Evolutionary conservation across 64 coral and sea anemone genomes (phyloP), one percentile per base, ranked within the genome.

Genomic region (Porites australiensis): DNA sequence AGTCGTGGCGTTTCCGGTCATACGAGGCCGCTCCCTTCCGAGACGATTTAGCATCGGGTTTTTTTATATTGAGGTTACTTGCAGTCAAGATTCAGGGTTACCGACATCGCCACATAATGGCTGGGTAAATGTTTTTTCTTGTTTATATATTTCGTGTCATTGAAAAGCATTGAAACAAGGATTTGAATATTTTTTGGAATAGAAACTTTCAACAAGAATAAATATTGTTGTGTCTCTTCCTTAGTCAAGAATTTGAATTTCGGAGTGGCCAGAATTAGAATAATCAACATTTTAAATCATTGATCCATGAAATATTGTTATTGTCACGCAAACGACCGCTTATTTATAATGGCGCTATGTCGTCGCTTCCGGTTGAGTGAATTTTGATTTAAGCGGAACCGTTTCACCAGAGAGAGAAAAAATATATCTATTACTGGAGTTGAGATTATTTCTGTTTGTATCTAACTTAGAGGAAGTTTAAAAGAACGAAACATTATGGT

Each of bases 21-120:
- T 51, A 84, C 53, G 45, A 68, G 46, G 44, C 18, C 45, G 46
- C 81, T 84, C 81, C 81, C 63, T 84, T 84, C 81, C 81, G 81
- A 50, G n/a, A 20, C 48, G 61, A 84, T 84, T 82, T 12, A 65
- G 61, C 16, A 60, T 80, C 54, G 23, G 5, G 77, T 48, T 82
- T 13, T 62, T 4, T 0, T 15, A 46, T 10, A 19, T 37, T 37
- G 27, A 37, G 27, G 10, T 23, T 21, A 18, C 27, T 8, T 43
- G 43, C 60, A 64, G 27, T 64, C 79, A 82, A 16, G 14, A 82
- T 64, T 14, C 60, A 64, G 19, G 47, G 47, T 19, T 13, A 64
- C 3, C 27, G 79, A 14, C 27, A 57, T 82, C 59, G 11, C 65
- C 58, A 60, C 54, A 57, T 57, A 57, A 57, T 57, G 1, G 12